Evolutionary conservation across 37 sponge, comb jelly and placozoan genomes (phyloP).

Genomic region (Eunapius fragilis): DNA sequence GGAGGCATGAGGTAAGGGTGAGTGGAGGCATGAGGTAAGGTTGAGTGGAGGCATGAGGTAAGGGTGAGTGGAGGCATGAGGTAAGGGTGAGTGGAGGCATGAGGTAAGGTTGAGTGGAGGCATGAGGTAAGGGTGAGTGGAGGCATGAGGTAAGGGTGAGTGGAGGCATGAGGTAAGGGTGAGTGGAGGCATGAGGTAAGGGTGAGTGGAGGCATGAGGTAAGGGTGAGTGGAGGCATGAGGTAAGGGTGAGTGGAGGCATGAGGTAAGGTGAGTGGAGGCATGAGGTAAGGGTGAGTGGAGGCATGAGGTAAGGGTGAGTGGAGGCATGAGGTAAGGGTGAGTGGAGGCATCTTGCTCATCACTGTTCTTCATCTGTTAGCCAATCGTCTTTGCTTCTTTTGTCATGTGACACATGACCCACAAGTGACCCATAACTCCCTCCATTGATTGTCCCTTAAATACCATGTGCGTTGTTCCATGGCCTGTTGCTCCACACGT

Average conservation of each 20-base stretch:
- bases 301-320: too few species aligned
- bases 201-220: too few species aligned
- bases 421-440: background rate
- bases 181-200: background rate
- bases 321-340: too few species aligned
- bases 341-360: too few species aligned
- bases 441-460: background rate
- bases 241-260: background rate
- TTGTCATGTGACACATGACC: too few species aligned
- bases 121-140: too few species aligned
- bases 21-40: too few species aligned
- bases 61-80: slow-evolving; percentile 40
- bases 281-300: background rate
- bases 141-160: too few species aligned
- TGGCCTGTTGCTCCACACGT: background rate
- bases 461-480: background rate
- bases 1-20: background rate
- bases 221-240: too few species aligned
- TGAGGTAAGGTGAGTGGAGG: slow-evolving; percentile 43
- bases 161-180: slow-evolving; percentile 61
- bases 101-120: background rate
- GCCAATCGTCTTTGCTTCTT: too few species aligned
- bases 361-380: too few species aligned
- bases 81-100: slow-evolving; percentile 8
- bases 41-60: too few species aligned